Evolutionary conservation across 1,140 invertebrate species (phyloP).

Genomic region (Oscheius sp.): DNA sequence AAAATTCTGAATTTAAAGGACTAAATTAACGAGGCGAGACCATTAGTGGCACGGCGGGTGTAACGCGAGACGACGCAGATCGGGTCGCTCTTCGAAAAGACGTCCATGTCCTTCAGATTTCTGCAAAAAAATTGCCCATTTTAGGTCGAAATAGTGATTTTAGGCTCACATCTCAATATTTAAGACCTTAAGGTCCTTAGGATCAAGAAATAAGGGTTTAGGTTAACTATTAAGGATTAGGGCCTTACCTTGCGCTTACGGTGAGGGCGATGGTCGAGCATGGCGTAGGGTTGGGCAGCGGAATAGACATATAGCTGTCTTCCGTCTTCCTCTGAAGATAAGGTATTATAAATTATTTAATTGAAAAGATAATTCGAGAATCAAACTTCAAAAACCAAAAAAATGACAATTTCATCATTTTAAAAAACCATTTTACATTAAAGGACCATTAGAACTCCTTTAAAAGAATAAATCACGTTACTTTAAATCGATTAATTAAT

Average conservation of each 20-base stretch:
- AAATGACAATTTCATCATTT: too few species aligned
- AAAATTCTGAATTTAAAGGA: background rate
- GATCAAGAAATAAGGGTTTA: background rate
- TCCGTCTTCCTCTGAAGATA: too few species aligned
- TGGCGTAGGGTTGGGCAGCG: background rate
- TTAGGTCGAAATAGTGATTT: too few species aligned
- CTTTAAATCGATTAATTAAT: too few species aligned
- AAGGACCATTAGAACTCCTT: too few species aligned
- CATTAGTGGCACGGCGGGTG: background rate
- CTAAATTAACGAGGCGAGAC: background rate
- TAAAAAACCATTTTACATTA: too few species aligned
- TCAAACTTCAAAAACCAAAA: too few species aligned
- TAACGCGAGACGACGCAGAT: conserved; percentile 48
- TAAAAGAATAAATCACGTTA: too few species aligned
- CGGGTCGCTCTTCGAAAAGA: conserved; percentile 54
- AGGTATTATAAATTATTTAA: too few species aligned
- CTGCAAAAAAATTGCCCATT: conserved; percentile 41
- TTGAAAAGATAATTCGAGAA: too few species aligned
- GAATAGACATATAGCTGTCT: background rate
- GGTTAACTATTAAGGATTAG: background rate
- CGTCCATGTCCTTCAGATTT: conserved; percentile 47
- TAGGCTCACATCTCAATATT: too few species aligned
- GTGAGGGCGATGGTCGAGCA: conserved; percentile 25
- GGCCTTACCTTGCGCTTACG: conserved; percentile 27
- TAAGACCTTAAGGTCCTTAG: too few species aligned